phyloP scores from a whole-genome alignment of 2,888 invertebrate species.

The Balanococcus diminutus region DNA sequence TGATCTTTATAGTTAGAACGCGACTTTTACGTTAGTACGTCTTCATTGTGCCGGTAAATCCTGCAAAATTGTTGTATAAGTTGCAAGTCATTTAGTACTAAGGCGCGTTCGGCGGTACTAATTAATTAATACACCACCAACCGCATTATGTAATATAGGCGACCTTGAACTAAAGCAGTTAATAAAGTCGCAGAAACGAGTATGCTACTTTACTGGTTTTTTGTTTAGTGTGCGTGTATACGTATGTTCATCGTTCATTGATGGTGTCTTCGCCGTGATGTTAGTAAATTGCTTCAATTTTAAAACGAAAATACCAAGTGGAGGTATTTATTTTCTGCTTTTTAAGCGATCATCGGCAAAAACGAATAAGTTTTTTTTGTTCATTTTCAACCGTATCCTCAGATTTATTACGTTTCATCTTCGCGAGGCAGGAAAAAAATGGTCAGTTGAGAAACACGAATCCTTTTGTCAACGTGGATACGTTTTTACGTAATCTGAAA shows the following conservation, averaged over 20 bases:
- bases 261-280: background rate
- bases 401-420: background rate
- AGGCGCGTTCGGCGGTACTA: conserved; percentile 7
- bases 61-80: background rate
- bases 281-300: background rate
- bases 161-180: conserved; percentile 23
- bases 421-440: background rate
- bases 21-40: too few relatives aligned
- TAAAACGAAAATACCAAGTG: background rate
- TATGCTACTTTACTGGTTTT: background rate
- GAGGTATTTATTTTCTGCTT: background rate
- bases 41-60: background rate
- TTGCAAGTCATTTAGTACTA: background rate
- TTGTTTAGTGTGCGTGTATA: background rate
- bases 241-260: too few relatives aligned
- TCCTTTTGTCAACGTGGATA: background rate
- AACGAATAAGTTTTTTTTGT: background rate
- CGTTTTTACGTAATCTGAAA: background rate
- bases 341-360: background rate
- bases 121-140: background rate
- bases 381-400: background rate
- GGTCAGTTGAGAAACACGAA: background rate
- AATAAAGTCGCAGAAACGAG: conserved; percentile 10
- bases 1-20: too few relatives aligned
- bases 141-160: background rate